Base-by-base conservation (phyloP, 2,113 vertebrate species). In the Microtus oregoni region DNA sequence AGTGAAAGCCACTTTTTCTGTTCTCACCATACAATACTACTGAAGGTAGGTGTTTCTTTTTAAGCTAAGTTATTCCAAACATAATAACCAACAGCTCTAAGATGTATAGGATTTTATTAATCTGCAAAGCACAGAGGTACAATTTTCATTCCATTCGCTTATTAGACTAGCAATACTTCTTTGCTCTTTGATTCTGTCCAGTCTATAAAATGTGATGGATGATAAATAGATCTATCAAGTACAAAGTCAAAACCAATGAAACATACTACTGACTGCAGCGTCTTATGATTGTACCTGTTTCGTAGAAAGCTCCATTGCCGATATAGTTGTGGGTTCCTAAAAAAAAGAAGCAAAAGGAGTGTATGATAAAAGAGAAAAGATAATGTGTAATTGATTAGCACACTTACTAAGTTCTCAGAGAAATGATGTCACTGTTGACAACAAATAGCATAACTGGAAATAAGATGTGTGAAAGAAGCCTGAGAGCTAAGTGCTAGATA, bases 221-320 rank as follows among this genome's bases (percentile, higher is more conserved):
- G 55, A 81, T 38, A 92, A 73, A 86, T 47, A 63, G 17, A 78
- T 89, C 20, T 95, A 78, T 61, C 9, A 32, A 89, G 55, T 15
- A 94, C 17, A 86, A 95, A 87, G 4, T 41, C 3, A 70, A 89
- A 96, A 32, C 38, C 83, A 91, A 77, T 10, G 82, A 79, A 95
- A 85, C 41, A 68, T 4, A 72, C 73, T 82, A n/a, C 7, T 30
- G 58, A 50, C 30, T 10, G 4, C 67, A 92, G 52, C 14, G 47
- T 5, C 35, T 96, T 68, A 94, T 92, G 96, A 88, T 28, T 79
- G 44, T 99, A 99, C 99, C 99, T 99, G 99, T 97, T 99, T 99
- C 26, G 99, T 99, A 76, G 99, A 99, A 97, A 99, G 99, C 95
- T 99, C 99, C 99, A 99, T 99, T 9, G 99, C 99, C 94, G 98